These are phyloP conservation scores for Balaenoptera acutorostrata DNA, from an alignment of 2,113 vertebrate species.

Conservation along the genomic window DNA sequence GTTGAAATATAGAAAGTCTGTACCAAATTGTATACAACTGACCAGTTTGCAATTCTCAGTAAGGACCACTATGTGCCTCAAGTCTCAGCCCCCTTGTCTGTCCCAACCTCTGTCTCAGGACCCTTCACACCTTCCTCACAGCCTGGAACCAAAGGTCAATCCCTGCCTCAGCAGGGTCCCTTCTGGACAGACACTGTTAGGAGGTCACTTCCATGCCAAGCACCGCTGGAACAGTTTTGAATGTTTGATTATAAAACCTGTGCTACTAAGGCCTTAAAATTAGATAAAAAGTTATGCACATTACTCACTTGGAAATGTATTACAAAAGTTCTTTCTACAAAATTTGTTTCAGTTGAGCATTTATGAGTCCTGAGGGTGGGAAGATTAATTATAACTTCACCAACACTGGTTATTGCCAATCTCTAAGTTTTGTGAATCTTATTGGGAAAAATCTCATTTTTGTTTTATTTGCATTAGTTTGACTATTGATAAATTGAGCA, in stretches of 20 bases:
- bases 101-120: neutral
- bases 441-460: neutral
- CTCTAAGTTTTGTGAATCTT: neutral
- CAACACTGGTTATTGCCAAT: neutral
- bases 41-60: neutral
- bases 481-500: neutral
- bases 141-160: neutral
- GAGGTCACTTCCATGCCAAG: neutral
- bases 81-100: neutral
- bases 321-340: neutral
- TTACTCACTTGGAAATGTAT: neutral
- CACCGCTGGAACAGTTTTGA: neutral
- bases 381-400: neutral
- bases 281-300: neutral
- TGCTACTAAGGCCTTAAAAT: neutral
- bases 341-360: neutral
- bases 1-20: neutral
- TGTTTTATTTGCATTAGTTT: neutral
- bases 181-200: neutral
- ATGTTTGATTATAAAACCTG: neutral
- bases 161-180: neutral
- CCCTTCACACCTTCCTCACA: neutral
- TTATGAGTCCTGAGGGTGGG: neutral
- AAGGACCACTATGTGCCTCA: neutral
- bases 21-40: neutral